A percentile compares a stretch with the other conserved stretches of the same genome.
Conservation (phyloP, 2,113 vertebrate species). For the Tenebrosternarchus preto region DNA sequence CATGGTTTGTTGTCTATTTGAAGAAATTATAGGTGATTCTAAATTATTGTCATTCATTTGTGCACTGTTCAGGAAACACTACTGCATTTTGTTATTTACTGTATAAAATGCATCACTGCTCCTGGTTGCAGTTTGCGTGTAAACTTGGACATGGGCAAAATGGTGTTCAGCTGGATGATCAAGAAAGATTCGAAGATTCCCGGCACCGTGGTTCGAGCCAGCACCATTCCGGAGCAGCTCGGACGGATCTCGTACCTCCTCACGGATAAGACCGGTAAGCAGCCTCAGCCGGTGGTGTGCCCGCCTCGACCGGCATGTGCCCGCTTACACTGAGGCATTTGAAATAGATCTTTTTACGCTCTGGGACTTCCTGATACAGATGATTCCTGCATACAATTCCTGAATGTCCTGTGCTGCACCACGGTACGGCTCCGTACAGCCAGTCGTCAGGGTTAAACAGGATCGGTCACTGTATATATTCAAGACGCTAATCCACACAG, state of each 20-base stretch:
- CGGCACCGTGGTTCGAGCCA: constrained; percentile 91
- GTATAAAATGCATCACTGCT: background rate
- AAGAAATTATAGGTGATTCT: no score
- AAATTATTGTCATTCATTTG: background rate
- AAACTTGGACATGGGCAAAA: constrained; percentile 98
- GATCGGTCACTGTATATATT: background rate
- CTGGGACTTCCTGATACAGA: background rate
- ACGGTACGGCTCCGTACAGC: background rate
- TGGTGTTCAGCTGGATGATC: constrained; percentile 99
- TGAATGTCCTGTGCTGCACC: background rate
- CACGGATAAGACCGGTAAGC: constrained; percentile 94
- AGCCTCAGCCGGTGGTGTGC: background rate
- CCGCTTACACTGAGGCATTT: background rate
- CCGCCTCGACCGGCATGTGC: background rate
- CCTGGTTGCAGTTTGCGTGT: constrained; percentile 82
- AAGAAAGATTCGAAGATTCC: constrained; percentile 94
- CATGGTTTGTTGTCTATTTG: no score
- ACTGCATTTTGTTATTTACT: background rate
- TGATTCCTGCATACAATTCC: background rate
- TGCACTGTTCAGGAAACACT: background rate
- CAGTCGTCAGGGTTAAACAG: background rate
- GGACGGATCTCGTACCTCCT: constrained; percentile 96
- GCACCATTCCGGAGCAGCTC: constrained; percentile 95
- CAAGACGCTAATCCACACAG: background rate
- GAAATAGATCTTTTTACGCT: background rate